These are phyloP conservation scores for Meriones unguiculatus DNA, from an alignment of 2,113 vertebrate species.

Conservation along the genomic window DNA sequence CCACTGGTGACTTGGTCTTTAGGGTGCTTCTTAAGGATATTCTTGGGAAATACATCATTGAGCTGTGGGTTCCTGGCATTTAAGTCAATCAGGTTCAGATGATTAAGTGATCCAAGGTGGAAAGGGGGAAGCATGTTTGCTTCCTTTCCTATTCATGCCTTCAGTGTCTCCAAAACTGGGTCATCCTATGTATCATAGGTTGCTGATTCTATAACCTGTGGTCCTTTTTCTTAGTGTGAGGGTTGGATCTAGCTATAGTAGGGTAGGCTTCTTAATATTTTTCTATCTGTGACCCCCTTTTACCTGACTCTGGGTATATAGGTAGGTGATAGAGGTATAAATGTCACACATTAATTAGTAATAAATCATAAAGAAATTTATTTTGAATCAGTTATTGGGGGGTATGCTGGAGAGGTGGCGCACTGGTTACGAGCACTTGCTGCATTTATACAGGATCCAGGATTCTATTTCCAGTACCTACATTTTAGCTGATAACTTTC, in stretches of 20 bases:
- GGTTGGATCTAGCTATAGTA: conserved; percentile 24
- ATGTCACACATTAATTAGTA: background rate
- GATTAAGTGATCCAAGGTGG: conserved; percentile 59
- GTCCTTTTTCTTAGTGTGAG: conserved; percentile 58
- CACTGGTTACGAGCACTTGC: background rate
- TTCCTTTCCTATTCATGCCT: conserved; percentile 43
- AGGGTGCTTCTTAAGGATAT: conserved; percentile 47
- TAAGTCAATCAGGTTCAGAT: conserved; percentile 70
- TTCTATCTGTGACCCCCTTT: background rate
- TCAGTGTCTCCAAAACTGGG: conserved; percentile 61
- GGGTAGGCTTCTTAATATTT: background rate
- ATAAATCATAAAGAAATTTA: background rate
- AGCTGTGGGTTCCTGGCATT: conserved; percentile 64
- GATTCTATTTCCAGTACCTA: background rate
- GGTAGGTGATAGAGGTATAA: background rate
- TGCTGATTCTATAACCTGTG: conserved; percentile 39
- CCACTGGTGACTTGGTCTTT: conserved; percentile 37
- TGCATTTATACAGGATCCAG: background rate
- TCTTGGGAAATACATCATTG: conserved; percentile 62
- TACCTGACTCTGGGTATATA: background rate
- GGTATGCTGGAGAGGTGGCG: background rate
- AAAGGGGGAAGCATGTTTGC: conserved; percentile 30
- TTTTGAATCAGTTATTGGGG: background rate
- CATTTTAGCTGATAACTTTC: background rate
- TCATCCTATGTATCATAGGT: conserved; percentile 48